phyloP scores from a whole-genome alignment of 2,888 invertebrate genomes.

The Herminia tarsipennalis region DNA sequence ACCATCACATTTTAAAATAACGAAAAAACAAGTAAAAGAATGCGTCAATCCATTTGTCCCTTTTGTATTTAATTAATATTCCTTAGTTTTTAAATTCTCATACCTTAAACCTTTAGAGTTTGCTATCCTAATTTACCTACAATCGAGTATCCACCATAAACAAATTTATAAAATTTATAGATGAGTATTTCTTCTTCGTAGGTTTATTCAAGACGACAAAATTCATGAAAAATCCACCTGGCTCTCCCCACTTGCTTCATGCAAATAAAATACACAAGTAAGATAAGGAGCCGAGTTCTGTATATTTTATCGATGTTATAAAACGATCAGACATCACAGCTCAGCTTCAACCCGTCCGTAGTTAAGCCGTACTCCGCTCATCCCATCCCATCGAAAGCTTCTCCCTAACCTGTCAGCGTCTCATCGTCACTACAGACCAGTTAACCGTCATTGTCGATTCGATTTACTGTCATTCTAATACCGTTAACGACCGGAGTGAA shows the following conservation, averaged over 20 bases:
- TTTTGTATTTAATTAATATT: neutral
- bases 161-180: slow-evolving; percentile 21
- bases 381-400: slow-evolving; percentile 41
- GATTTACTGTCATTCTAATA: slow-evolving; percentile 17
- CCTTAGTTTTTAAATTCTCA: too few relatives aligned
- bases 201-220: slow-evolving; percentile 82
- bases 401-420: slow-evolving; percentile 26
- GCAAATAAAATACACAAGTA: slow-evolving; percentile 82
- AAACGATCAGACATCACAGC: slow-evolving; percentile 51
- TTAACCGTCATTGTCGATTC: slow-evolving; percentile 19
- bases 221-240: slow-evolving; percentile 78
- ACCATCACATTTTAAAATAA: too few relatives aligned
- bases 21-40: too few relatives aligned
- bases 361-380: slow-evolving; percentile 59
- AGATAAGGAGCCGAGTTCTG: slow-evolving; percentile 62
- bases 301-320: slow-evolving; percentile 58
- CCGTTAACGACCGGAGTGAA: slow-evolving; percentile 20
- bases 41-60: neutral
- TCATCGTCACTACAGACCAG: slow-evolving; percentile 24
- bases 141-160: neutral
- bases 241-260: slow-evolving; percentile 82
- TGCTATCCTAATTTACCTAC: slow-evolving; percentile 11
- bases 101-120: slow-evolving; percentile 6
- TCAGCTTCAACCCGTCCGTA: slow-evolving; percentile 61
- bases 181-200: slow-evolving; percentile 72